A percentile compares a stretch with the other conserved stretches of the same genome.
phyloP scores from a whole-genome alignment of 2,797 vertebrate genomes.

The Anas georgica region DNA sequence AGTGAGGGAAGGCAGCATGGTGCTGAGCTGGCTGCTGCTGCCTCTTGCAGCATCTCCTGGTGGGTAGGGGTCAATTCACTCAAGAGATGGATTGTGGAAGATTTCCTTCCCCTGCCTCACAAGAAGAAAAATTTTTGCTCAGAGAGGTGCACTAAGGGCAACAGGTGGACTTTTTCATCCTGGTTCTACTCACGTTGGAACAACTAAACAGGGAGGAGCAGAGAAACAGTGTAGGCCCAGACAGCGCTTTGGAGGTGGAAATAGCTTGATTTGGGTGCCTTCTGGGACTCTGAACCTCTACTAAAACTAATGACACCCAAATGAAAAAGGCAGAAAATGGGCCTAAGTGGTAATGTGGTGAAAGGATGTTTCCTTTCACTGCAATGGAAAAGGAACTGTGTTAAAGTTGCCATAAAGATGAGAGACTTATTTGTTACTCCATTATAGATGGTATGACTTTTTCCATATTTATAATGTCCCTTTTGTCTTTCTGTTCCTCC shows the following conservation, averaged over 20 bases:
- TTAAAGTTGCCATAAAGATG: not conserved
- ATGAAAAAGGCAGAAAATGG: not conserved
- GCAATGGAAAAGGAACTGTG: not conserved
- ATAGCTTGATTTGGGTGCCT: not conserved
- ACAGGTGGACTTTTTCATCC: not conserved
- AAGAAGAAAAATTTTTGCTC: not conserved
- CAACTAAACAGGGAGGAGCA: not conserved
- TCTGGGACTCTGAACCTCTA: not conserved
- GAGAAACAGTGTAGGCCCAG: not conserved
- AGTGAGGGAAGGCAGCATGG: not conserved
- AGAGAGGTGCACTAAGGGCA: not conserved
- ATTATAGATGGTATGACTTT: not conserved
- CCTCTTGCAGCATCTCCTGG: not conserved
- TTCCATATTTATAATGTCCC: not conserved
- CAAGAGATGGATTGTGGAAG: not conserved
- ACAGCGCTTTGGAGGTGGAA: not conserved
- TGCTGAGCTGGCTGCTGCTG: not conserved
- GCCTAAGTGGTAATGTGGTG: not conserved
- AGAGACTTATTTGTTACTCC: fast-evolving
- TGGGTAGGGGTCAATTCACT: not conserved
- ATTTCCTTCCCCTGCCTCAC: too few relatives aligned
- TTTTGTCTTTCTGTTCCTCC: not conserved
- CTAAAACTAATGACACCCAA: not conserved
- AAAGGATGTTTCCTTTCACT: not conserved
- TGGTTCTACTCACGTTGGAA: not conserved